Evolutionary conservation across 2,113 vertebrate species (phyloP), one percentile per base, ranked within the genome.

Genomic region (Tiliqua scincoides): DNA sequence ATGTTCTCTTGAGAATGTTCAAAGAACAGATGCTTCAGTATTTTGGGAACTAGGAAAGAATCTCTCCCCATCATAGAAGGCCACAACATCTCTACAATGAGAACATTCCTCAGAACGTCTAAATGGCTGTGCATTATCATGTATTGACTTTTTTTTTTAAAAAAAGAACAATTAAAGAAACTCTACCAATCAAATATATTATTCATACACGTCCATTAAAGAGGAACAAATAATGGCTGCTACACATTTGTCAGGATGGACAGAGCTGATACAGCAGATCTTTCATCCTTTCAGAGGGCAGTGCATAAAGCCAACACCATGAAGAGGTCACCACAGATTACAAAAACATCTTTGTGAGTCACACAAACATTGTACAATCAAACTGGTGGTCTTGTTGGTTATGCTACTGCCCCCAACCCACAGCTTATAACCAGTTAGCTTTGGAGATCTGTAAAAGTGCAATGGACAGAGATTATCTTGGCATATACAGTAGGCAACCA

Each of bases 121-220:
- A 63, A 86, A 81, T 65, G n/a, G 61, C 6, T 54, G 71, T 81
- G 35, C 68, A 65, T 81, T 65, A 65, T 63, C 68, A 74, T 63
- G 61, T 63, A 86, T 57, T 76, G 35, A 67, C 79, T 87, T 87
- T 76, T 74, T 62, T 48, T 48, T n/a, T n/a, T n/a, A n/a, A n/a
- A n/a, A n/a, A n/a, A 48, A 65, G 71, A 65, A 74, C 23, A 74
- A 48, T 86, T 85, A 74, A 80, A 72, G 79, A 86, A 63, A 25
- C 59, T 74, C 61, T 65, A 74, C 70, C 80, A 80, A 54, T 80
- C 59, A 74, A 86, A 81, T 86, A 65, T 74, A 86, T 86, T 86
- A 86, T 86, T 86, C 85, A 86, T 86, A 81, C 54, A 74, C 14
- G 10, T 63, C 78, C 68, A 81, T 86, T 86, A 86, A 65, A 80